A percentile compares a stretch with the other conserved stretches of the same genome.
phyloP scores from a whole-genome alignment of 1,140 invertebrate species.

The Dendrolimus kikuchii region DNA sequence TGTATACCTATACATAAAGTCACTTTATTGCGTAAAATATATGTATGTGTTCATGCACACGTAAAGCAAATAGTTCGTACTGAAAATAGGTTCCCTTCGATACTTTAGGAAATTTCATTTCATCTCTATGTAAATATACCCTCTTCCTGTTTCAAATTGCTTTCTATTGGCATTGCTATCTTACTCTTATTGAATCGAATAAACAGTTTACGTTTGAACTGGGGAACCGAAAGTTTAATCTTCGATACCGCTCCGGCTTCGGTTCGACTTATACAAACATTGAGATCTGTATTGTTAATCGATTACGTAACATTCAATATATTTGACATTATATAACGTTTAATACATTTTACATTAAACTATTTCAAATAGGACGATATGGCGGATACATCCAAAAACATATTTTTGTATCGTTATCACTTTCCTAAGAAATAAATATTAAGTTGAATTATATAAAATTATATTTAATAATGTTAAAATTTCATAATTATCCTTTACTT shows the following conservation, averaged over 20 bases:
- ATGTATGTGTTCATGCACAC: conserved; percentile 12
- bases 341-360: too few relatives aligned
- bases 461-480: too few relatives aligned
- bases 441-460: too few relatives aligned
- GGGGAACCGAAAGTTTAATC: neutral
- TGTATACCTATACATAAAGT: too few relatives aligned
- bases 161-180: conserved; percentile 28
- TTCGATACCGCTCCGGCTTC: neutral
- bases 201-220: conserved; percentile 15
- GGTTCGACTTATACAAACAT: neutral
- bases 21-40: neutral
- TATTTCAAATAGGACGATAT: too few relatives aligned
- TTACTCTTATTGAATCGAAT: conserved; percentile 33
- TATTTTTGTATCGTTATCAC: too few relatives aligned
- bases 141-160: conserved; percentile 27
- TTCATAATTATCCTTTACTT: too few relatives aligned
- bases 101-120: conserved; percentile 26
- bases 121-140: conserved; percentile 28
- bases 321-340: too few relatives aligned
- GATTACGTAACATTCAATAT: too few relatives aligned
- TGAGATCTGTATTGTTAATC: too few relatives aligned
- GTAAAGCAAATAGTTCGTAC: conserved; percentile 3
- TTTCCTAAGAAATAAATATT: too few relatives aligned
- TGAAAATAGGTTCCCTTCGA: conserved; percentile 14
- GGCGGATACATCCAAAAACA: too few relatives aligned